Conservation (phyloP, 2,888 invertebrate species). For the Mesopsocus fuscifrons region DNA sequence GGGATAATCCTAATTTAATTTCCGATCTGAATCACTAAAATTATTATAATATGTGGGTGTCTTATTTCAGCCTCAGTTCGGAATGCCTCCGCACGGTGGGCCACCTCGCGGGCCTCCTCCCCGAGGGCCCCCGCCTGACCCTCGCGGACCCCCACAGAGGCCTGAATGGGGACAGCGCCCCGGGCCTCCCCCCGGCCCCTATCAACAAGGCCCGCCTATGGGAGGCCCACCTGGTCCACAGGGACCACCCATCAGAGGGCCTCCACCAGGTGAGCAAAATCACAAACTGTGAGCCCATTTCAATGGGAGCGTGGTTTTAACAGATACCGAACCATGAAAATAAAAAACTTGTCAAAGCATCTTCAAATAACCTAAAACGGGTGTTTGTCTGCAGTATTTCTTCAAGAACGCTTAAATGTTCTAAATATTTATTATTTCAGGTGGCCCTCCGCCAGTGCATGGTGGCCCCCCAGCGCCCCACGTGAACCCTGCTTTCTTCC, state of each 20-base stretch:
- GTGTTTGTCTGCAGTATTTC: no score
- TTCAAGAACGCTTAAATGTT: no score
- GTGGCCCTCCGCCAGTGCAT: constrained; percentile 31
- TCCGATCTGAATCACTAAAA: no score
- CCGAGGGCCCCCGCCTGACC: constrained; percentile 31
- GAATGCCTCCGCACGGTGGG: constrained; percentile 30
- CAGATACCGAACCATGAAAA: constrained; percentile 13
- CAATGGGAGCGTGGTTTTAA: constrained; percentile 20
- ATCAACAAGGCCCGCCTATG: constrained; percentile 28
- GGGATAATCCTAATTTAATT: no score
- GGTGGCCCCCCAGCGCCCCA: constrained; percentile 56
- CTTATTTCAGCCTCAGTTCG: no score
- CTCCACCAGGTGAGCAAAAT: constrained; percentile 28
- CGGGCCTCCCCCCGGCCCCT: constrained; percentile 15
- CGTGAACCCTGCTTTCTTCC: constrained; percentile 91
- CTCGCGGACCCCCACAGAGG: constrained; percentile 33
- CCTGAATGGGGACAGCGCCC: constrained; percentile 57
- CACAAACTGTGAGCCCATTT: no score
- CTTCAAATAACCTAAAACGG: no score
- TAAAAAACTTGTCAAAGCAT: no score
- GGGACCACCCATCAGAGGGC: constrained; percentile 34
- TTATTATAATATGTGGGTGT: no score
- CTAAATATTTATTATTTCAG: no score
- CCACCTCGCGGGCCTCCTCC: constrained; percentile 29
- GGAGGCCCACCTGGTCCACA: constrained; percentile 48